A percentile compares a stretch with the other conserved stretches of the same genome.
These are phyloP conservation scores for Dendrophyllia cribrosa DNA, from an alignment of 64 coral and sea anemone species.

Conservation along the genomic window DNA sequence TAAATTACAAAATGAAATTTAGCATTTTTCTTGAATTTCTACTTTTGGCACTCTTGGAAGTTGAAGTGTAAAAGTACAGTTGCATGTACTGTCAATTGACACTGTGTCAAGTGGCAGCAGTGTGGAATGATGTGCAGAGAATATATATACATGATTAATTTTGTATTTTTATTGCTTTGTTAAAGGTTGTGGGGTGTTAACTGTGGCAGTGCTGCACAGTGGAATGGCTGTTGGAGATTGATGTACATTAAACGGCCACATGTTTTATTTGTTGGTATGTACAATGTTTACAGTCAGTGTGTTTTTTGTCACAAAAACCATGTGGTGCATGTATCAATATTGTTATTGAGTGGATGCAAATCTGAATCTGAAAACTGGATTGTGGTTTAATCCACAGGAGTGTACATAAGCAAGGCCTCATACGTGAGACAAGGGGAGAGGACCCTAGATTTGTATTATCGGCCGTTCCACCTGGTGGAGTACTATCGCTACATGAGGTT, in stretches of 20 bases:
- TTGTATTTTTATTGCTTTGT: too few species aligned
- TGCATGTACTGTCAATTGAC: too few species aligned
- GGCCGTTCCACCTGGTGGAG: conserved; percentile 80
- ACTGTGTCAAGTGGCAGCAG: too few species aligned
- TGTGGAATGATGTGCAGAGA: too few species aligned
- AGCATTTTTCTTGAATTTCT: too few species aligned
- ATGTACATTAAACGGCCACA: conserved; percentile 83
- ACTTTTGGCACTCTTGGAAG: too few species aligned
- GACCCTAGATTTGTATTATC: conserved; percentile 64
- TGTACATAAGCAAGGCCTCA: conserved; percentile 91
- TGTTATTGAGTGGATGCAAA: not conserved
- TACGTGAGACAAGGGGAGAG: conserved; percentile 85
- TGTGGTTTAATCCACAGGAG: conserved; percentile 38
- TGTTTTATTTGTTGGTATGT: conserved; percentile 64
- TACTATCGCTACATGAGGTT: conserved; percentile 98
- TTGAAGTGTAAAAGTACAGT: too few species aligned
- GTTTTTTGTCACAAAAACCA: not conserved
- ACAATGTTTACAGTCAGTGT: too few species aligned
- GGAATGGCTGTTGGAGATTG: conserved; percentile 74
- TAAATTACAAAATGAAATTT: too few species aligned
- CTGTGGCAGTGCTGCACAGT: conserved; percentile 53
- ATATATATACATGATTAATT: too few species aligned
- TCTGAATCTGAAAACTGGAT: not conserved
- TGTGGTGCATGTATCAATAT: too few species aligned
- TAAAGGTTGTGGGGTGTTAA: conserved; percentile 80